These are phyloP conservation scores for Chlorodrepanis virens DNA, from an alignment of 2,113 vertebrate genomes.

Conservation along the genomic window DNA sequence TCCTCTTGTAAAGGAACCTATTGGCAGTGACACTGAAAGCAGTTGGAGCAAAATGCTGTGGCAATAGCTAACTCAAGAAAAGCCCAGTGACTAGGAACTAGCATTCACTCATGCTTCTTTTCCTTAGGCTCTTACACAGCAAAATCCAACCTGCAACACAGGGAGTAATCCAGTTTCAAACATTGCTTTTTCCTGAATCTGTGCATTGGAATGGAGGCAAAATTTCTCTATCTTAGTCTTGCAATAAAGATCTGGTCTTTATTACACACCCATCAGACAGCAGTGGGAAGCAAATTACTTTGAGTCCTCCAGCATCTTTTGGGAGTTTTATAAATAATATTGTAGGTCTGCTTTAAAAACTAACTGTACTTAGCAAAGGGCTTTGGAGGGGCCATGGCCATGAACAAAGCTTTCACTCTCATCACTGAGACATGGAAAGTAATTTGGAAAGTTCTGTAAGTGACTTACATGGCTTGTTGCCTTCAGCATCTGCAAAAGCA, in stretches of 20 bases:
- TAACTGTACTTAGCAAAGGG: neutral
- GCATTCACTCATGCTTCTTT: neutral
- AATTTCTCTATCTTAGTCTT: neutral
- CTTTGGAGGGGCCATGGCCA: neutral
- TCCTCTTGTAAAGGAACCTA: neutral
- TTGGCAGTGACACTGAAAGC: neutral
- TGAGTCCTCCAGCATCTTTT: neutral
- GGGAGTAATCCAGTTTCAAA: neutral
- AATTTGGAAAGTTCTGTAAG: neutral
- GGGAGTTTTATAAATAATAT: neutral
- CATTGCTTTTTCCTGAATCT: neutral
- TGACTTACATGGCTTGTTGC: neutral
- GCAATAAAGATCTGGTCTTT: neutral
- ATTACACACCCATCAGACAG: neutral
- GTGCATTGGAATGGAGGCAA: neutral
- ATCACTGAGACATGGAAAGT: neutral
- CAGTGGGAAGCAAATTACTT: neutral
- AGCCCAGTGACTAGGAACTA: neutral
- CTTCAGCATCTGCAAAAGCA: slow-evolving; percentile 6
- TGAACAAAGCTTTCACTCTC: neutral
- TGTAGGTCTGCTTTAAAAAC: neutral
- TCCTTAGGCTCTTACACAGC: neutral
- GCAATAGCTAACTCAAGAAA: neutral
- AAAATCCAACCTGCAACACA: neutral
- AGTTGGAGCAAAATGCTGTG: neutral